Evolutionary conservation across 1,140 invertebrate genomes (phyloP).

Genomic region (Araneus ventricosus): DNA sequence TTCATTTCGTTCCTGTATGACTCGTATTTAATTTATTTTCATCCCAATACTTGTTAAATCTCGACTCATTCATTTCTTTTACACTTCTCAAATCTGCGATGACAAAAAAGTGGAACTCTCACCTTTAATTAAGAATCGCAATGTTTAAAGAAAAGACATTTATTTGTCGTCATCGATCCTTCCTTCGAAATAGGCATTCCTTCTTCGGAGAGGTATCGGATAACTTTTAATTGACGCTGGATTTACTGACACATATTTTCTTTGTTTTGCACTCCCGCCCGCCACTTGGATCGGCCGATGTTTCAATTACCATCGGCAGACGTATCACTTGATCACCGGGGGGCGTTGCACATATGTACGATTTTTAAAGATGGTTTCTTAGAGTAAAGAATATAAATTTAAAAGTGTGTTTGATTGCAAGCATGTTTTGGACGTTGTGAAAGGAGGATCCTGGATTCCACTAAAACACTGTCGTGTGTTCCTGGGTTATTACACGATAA

Average conservation of each 20-base stretch:
- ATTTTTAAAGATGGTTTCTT: not conserved
- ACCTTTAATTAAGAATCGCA: slow-evolving; percentile 14
- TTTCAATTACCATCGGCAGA: not conserved
- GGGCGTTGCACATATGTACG: not conserved
- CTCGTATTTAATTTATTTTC: too few relatives aligned
- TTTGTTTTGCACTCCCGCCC: not conserved
- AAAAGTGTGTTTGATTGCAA: too few relatives aligned
- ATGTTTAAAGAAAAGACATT: not conserved
- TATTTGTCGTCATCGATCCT: not conserved
- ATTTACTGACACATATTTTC: slow-evolving; percentile 29
- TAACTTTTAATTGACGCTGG: slow-evolving; percentile 49
- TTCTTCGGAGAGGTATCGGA: not conserved
- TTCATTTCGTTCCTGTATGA: too few relatives aligned
- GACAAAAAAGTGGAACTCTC: not conserved
- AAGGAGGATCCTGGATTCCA: too few relatives aligned
- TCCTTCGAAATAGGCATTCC: not conserved
- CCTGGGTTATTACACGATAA: too few relatives aligned
- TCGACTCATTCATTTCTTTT: not conserved
- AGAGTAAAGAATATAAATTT: not conserved
- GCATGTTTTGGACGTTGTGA: too few relatives aligned
- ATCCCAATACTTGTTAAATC: too few relatives aligned
- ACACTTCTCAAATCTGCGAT: not conserved
- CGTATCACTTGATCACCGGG: not conserved
- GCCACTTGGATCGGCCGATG: not conserved
- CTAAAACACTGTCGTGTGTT: too few relatives aligned